These are phyloP conservation scores for Girardia tigrina DNA, from an alignment of 2,888 invertebrate genomes.

Conservation along the genomic window DNA sequence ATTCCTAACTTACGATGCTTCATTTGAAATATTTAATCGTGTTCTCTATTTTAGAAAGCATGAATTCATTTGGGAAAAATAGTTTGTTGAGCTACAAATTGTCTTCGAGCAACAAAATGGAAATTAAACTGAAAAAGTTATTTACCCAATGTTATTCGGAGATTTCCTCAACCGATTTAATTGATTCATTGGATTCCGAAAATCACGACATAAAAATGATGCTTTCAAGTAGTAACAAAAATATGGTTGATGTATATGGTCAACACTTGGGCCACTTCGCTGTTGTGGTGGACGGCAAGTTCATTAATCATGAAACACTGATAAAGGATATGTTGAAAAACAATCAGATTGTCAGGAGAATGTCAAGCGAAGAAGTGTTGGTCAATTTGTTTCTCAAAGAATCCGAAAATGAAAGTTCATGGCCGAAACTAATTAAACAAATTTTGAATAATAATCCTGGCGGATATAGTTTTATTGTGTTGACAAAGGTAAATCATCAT, in stretches of 20 bases:
- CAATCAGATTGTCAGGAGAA: neutral
- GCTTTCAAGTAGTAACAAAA: neutral
- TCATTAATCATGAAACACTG: neutral
- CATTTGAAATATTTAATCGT: too few relatives aligned
- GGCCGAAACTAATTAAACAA: neutral
- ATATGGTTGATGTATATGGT: neutral
- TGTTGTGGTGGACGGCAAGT: neutral
- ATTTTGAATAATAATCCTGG: neutral
- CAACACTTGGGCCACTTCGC: neutral
- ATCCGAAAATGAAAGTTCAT: neutral
- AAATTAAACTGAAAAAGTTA: neutral
- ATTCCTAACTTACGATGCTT: too few relatives aligned
- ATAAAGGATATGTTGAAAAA: neutral
- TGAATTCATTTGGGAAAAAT: neutral
- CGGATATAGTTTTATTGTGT: neutral
- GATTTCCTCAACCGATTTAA: neutral
- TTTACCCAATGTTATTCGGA: neutral
- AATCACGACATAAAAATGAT: neutral
- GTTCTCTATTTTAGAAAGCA: neutral
- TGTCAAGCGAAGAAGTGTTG: neutral
- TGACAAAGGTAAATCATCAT: conserved; percentile 9
- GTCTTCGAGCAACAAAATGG: neutral
- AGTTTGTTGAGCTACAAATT: neutral
- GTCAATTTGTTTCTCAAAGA: neutral
- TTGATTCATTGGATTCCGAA: neutral